Evolutionary conservation across 1,140 invertebrate genomes (phyloP), one percentile per base, ranked within the genome.

Genomic region (Drosophila yakuba): DNA sequence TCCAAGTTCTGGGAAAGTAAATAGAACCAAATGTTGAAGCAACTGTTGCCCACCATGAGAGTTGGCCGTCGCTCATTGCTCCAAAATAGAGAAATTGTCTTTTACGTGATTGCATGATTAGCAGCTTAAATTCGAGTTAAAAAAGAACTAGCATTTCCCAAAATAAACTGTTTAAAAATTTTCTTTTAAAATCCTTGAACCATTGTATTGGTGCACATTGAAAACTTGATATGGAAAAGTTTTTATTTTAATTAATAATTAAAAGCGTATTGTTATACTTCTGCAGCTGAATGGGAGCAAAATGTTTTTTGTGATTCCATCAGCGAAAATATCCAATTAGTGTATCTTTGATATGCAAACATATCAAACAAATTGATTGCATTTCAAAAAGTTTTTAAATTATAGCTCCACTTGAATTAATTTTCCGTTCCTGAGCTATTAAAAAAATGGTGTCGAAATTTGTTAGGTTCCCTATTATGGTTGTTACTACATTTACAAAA

Each of bases 21-120:
- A 52, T 82, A 62, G 68, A 66, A 60, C 50, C 60, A 59, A 47
- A 56, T 57, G 62, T 63, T 56, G 38, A 41, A 59, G 69, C 63
- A 78, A 80, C 52, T 85, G 80, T 61, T 72, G 61, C 52, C 28
- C 15, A 32, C 7, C 8, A 32, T 10, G 32, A 32, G 32, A 10
- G 8, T 25, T 25, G 3, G 23, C 2, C 23, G 23, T 17, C 17
- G 17, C 17, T 1, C 17, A 17, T 17, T 0, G 17, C 17, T 17
- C 23, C 23, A 4, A 23, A 23, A 23, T 23, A 23, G 23, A 23
- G 23, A 23, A 23, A 23, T 23, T 23, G 23, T 4, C 23, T 17
- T 17, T 17, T 17, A 17, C 17, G 17, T 17, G 17, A 17, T 17
- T 17, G 17, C 17, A 17, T 23, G 23, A 8, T 32, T 32, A 32